A percentile compares a stretch with the other conserved stretches of the same genome.
phyloP scores from a whole-genome alignment of 2,797 vertebrate genomes.

The Sciurus vulgaris region DNA sequence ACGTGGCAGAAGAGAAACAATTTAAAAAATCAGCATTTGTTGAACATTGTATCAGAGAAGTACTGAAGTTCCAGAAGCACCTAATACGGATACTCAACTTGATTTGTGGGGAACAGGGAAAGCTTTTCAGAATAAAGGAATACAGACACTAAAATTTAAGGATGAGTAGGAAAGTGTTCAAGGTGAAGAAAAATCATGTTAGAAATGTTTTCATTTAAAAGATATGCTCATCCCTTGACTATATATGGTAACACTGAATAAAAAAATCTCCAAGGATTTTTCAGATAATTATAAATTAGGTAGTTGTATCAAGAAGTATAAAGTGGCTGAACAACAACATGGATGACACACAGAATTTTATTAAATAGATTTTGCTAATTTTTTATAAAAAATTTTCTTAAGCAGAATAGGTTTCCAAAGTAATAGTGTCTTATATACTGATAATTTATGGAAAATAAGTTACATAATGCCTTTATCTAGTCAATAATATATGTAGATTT shows the following conservation, averaged over 20 bases:
- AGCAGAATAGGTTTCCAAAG: slow-evolving; percentile 62
- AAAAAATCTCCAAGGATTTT: slow-evolving; percentile 53
- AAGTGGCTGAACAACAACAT: neutral
- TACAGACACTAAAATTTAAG: neutral
- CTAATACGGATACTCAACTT: neutral
- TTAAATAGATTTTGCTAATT: neutral
- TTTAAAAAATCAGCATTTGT: slow-evolving; percentile 30
- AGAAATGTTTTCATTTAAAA: neutral
- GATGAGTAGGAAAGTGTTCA: neutral
- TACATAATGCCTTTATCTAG: slow-evolving; percentile 73
- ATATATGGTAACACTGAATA: slow-evolving; percentile 1
- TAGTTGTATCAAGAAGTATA: slow-evolving; percentile 4
- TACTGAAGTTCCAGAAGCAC: neutral
- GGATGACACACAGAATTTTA: neutral
- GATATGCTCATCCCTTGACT: neutral
- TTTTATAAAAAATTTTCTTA: slow-evolving; percentile 43
- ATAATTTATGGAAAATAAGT: slow-evolving; percentile 80
- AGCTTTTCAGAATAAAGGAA: neutral
- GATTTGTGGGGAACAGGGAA: neutral
- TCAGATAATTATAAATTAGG: slow-evolving; percentile 58
- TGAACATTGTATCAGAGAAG: neutral
- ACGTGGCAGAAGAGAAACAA: slow-evolving; percentile 8
- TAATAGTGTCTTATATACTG: slow-evolving; percentile 74
- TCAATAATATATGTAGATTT: slow-evolving; percentile 77
- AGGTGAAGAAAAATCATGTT: neutral